Conservation (phyloP, 2,888 invertebrate species). For the Hirtodrosophila histrioides region DNA sequence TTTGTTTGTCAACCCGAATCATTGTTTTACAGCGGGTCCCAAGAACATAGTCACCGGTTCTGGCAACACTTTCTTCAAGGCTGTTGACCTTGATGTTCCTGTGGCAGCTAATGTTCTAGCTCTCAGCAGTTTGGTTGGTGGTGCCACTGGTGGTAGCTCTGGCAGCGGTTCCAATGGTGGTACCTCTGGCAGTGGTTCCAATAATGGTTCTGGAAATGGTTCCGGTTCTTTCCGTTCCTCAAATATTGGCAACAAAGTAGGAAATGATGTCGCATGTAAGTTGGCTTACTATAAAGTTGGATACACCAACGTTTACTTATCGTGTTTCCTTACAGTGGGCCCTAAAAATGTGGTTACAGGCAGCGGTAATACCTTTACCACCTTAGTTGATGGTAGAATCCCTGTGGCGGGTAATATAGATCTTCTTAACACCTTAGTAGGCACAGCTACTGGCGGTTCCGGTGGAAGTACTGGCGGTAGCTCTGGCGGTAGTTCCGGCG, state of each 20-base stretch:
- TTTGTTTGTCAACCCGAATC: too few relatives aligned
- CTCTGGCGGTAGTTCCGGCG: background rate
- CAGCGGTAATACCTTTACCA: conserved; percentile 11
- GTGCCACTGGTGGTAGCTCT: background rate
- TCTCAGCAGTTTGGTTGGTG: conserved; percentile 8
- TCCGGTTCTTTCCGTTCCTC: too few relatives aligned
- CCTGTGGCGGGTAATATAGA: conserved; percentile 5
- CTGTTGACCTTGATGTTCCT: conserved; percentile 1
- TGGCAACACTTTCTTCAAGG: conserved; percentile 12
- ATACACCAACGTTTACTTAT: too few relatives aligned
- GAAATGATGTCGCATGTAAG: conserved; percentile 31
- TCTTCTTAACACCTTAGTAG: conserved; percentile 12
- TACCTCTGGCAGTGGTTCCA: background rate
- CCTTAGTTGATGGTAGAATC: conserved; percentile 8
- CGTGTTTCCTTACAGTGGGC: background rate
- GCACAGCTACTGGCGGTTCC: background rate
- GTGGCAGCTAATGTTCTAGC: conserved; percentile 6
- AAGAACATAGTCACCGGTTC: conserved; percentile 12
- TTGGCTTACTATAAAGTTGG: too few relatives aligned
- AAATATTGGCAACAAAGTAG: conserved; percentile 22
- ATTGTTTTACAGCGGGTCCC: conserved; percentile 1
- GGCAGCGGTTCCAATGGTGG: background rate
- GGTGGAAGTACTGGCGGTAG: background rate
- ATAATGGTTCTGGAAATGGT: background rate
- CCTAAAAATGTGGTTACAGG: conserved; percentile 20